Conservation (phyloP, 2,113 vertebrate genomes). For the Barbus barbus region DNA sequence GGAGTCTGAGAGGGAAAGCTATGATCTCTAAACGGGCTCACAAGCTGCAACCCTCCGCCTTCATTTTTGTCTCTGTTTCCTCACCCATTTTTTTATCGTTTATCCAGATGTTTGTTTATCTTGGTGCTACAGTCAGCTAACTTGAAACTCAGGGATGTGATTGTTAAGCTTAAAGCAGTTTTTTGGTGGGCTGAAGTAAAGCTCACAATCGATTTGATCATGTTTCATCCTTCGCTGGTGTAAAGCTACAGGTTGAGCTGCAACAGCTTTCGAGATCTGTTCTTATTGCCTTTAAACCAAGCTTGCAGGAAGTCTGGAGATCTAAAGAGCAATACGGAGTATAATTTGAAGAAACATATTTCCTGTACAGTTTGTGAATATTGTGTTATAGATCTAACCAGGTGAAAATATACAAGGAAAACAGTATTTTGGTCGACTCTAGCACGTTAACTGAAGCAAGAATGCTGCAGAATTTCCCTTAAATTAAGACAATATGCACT, state of each 20-base stretch:
- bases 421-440: not conserved
- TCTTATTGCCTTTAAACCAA: slow-evolving; percentile 18
- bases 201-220: not conserved
- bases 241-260: not conserved
- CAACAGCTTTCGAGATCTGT: slow-evolving; percentile 17
- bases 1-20: slow-evolving; percentile 28
- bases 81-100: no score
- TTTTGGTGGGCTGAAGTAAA: not conserved
- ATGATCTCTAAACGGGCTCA: slow-evolving; percentile 21
- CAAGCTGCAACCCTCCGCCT: slow-evolving; percentile 32
- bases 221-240: not conserved
- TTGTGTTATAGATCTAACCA: slow-evolving; percentile 23
- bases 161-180: slow-evolving; percentile 48
- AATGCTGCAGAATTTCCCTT: slow-evolving; percentile 15
- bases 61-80: slow-evolving; percentile 19
- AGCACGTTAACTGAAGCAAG: slow-evolving; percentile 26
- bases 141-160: slow-evolving; percentile 57
- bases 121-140: slow-evolving; percentile 53
- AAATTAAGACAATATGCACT: slow-evolving; percentile 42
- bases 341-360: not conserved
- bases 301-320: not conserved
- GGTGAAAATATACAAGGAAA: not conserved
- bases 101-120: slow-evolving; percentile 43
- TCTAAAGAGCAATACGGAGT: not conserved
- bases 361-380: slow-evolving; percentile 32